Base-by-base conservation (phyloP, 1,140 invertebrate genomes). In the Neoseiulus cucumeris region DNA sequence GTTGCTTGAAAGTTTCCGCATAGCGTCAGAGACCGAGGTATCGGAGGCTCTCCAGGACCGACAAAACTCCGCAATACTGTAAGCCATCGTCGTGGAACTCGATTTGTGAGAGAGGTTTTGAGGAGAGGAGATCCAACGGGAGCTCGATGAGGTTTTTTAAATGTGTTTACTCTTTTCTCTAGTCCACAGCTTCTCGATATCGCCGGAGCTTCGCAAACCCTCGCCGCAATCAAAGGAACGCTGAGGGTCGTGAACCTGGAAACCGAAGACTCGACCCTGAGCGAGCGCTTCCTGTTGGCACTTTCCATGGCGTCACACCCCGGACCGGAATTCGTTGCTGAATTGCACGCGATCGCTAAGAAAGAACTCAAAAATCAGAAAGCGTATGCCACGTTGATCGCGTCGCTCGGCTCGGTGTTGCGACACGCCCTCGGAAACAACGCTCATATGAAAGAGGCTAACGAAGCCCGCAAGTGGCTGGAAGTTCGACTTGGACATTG, bases 251-350 rank as follows among this genome's bases (percentile, higher is more conserved):
- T 86, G 0, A 79, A 81, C 64, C 80, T 83, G 42, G 79, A 82
- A 65, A 75, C 75, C 1, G 79, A 81, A 1, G 73, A 80, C 66
- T 69, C 77, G 25, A 81, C 84, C 65, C 73, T 81, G 17, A 79
- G 80, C 4, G 87, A 89, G 70, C 76, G 85, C 66, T 88, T 87
- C 73, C 74, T 88, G 0, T 83, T 86, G 79, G 80, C 82, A 0
- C 70, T 87, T 14, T 84, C 85, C 0, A 73, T 85, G 2, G 81
- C 81, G 14, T 76, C 79, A 7, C 78, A 82, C 69, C 83, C 83
- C 2, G 75, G 78, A 44, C 71, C 78, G 6, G 75, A 80, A 29
- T 78, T 86, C 12, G 74, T 84, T 18, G 28, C 45, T 14, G 47
- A 65, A 64, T 44, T 18, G 75, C 28, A 70, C 69, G 70, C 67